Evolutionary conservation across 2,113 vertebrate species (phyloP).

Genomic region (Muntiacus muntjak): DNA sequence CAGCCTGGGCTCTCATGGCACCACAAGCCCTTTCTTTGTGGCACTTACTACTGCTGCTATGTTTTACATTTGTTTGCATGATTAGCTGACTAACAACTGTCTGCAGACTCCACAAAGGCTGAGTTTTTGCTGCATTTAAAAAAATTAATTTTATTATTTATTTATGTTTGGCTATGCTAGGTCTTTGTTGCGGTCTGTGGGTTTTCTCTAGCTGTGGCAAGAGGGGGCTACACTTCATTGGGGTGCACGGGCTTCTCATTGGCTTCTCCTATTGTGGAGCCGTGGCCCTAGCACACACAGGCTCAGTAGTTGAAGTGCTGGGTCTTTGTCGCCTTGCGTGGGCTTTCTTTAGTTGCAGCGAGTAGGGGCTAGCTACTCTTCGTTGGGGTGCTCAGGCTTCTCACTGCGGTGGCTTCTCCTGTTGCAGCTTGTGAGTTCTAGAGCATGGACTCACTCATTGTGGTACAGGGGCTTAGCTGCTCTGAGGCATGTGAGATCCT

Average conservation of each 20-base stretch:
- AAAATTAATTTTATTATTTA: not conserved
- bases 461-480: not conserved
- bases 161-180: not conserved
- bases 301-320: not conserved
- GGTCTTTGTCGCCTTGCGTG: not conserved
- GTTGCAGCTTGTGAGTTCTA: not conserved
- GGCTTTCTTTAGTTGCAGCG: not conserved
- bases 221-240: not conserved
- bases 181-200: not conserved
- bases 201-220: not conserved
- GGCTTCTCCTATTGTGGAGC: not conserved
- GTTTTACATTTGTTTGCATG: not conserved
- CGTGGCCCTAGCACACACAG: not conserved
- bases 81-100: not conserved
- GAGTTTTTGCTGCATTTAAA: not conserved
- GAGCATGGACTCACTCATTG: not conserved
- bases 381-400: not conserved
- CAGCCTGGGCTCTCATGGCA: not conserved
- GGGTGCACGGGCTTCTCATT: not conserved
- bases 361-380: not conserved
- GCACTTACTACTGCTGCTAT: not conserved
- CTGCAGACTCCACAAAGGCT: not conserved
- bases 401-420: not conserved
- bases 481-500: not conserved
- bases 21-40: not conserved